phyloP scores from a whole-genome alignment of 2,113 vertebrate genomes.

The Proterorhinus semilunaris region DNA sequence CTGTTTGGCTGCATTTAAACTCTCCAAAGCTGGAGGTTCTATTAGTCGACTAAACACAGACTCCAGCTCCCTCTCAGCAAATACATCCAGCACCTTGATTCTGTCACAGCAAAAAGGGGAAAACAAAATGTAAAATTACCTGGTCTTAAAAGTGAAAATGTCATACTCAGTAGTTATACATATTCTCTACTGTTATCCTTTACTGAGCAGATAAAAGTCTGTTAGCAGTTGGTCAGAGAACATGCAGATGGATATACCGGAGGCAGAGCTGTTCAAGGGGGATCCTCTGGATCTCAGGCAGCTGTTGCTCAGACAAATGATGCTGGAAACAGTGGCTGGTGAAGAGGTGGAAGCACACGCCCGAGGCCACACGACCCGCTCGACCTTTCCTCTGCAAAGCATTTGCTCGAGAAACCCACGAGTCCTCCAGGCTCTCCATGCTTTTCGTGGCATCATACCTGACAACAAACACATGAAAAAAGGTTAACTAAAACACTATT shows the following conservation, averaged over 20 bases:
- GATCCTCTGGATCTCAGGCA: conserved; percentile 95
- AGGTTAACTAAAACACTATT: not conserved
- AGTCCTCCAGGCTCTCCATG: conserved; percentile 98
- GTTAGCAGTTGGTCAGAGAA: not conserved
- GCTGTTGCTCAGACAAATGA: conserved; percentile 86
- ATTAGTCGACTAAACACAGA: conserved; percentile 89
- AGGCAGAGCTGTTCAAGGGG: conserved; percentile 96
- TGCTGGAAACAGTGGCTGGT: conserved; percentile 90
- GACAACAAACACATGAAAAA: not conserved
- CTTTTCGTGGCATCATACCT: conserved; percentile 94
- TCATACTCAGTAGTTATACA: not conserved
- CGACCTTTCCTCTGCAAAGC: conserved; percentile 92
- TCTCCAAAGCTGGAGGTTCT: conserved; percentile 83
- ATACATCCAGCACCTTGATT: conserved; percentile 95
- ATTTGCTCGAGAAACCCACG: conserved; percentile 90
- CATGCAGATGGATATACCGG: conserved; percentile 72
- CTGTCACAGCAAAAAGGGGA: conserved; percentile 61
- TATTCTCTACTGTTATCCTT: not conserved
- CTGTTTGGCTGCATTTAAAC: conserved; percentile 84
- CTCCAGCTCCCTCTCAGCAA: conserved; percentile 80
- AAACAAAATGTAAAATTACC: not conserved
- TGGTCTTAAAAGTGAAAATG: not conserved
- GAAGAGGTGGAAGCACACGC: conserved; percentile 96
- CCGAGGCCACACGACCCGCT: conserved; percentile 93
- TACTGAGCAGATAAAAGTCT: conserved; percentile 1